A percentile compares a stretch with the other conserved stretches of the same genome.
phyloP scores from a whole-genome alignment of 2,113 vertebrate species.

The Hassar affinis region DNA sequence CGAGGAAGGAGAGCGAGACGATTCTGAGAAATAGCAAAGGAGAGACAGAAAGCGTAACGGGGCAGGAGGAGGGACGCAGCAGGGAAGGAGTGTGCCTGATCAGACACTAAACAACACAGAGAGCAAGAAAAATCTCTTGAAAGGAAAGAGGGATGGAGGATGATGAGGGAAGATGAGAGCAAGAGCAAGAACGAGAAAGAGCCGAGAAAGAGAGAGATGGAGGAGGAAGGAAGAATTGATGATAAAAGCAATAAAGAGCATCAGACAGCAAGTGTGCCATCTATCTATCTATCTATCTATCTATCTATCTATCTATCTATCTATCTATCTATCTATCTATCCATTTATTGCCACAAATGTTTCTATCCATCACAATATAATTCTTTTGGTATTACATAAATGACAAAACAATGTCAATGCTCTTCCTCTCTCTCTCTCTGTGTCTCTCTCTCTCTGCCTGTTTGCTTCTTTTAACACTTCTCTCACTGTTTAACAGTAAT shows the following conservation, averaged over 20 bases:
- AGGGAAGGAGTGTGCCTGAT: not conserved
- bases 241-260: not conserved
- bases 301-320: not conserved
- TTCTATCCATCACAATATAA: not conserved
- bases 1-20: slow-evolving; percentile 7
- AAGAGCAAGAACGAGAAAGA: not conserved
- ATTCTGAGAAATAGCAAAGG: not conserved
- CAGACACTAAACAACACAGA: not conserved
- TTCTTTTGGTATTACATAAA: not conserved
- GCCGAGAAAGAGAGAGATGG: not conserved
- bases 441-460: not conserved
- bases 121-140: not conserved
- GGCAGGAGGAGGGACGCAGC: slow-evolving; percentile 4
- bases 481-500: not conserved
- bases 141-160: not conserved
- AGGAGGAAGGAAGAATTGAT: not conserved
- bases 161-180: not conserved
- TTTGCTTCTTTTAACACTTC: not conserved
- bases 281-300: too few species aligned
- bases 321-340: not conserved
- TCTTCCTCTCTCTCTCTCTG: slow-evolving; percentile 6
- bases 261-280: too few species aligned
- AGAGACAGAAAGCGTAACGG: not conserved
- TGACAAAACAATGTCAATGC: not conserved
- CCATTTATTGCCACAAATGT: too few species aligned